Base-by-base conservation (phyloP, 2,113 vertebrate genomes). In the Tetrao urogallus region DNA sequence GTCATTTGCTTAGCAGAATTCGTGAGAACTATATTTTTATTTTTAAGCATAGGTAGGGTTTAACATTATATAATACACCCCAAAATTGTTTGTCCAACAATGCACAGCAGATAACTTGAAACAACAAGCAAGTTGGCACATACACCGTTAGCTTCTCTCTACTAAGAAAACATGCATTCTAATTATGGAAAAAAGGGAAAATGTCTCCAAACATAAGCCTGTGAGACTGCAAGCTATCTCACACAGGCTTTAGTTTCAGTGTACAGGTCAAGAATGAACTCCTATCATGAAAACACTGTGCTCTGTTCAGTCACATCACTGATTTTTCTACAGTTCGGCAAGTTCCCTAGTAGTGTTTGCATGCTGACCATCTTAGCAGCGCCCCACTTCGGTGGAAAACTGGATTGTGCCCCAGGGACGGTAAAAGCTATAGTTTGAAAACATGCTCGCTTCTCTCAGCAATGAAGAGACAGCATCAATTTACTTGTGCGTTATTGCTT, bases 381-480 rank as follows among this genome's bases (percentile, higher is more conserved):
- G 61, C 27, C 65, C 5, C 18, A 14, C 12, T 8, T n/a, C 42
- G 36, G 1, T 3, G 30, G 60, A 34, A 56, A 74, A 34, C 17
- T 24, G 13, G 16, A 17, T 2, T 17, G n/a, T 1, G 6, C 10
- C 7, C 38, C 2, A 3, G 6, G 11, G 45, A 38, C 56, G 9
- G 4, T 2, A 25, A n/a, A 60, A 34, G 8, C 9, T 24, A 7
- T 1, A 20, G n/a, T 6, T 7, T 32, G 48, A 47, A 57, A 66
- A 7, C 1, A 0, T 5, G 15, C 24, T 28, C 22, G 36, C 30
- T 20, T 25, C 63, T 56, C 15, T 24, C 34, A 1, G 4, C 18
- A 40, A 10, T 1, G 1, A n/a, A 32, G 25, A 38, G 43, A 13
- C 10, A 32, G 7, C 2, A 72, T 22, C 15, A 13, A 38, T 17